phyloP scores from a whole-genome alignment of 1,140 invertebrate species.

The Pachyrhynchus sulphureomaculatus region DNA sequence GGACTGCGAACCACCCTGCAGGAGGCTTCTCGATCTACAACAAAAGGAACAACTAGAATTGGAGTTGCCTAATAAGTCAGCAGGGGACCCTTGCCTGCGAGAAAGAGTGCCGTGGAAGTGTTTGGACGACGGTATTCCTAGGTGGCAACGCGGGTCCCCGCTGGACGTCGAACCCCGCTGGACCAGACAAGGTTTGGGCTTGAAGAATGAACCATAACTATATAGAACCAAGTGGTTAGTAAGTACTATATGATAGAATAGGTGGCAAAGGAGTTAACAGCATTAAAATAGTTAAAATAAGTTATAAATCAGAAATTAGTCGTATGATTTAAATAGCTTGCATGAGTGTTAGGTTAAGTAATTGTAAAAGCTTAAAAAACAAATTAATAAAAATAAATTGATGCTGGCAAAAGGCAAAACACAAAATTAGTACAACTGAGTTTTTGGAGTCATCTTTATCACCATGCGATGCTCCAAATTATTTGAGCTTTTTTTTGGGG shows the following conservation, averaged over 20 bases:
- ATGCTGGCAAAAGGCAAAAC: no score
- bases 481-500: no score
- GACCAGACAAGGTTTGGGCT: slow-evolving; percentile 76
- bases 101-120: slow-evolving; percentile 54
- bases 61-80: background rate
- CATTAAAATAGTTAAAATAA: no score
- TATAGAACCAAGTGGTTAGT: slow-evolving; percentile 2
- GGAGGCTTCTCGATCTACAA: slow-evolving; percentile 20
- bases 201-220: slow-evolving; percentile 67
- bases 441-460: no score
- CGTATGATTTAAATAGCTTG: no score
- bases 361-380: no score
- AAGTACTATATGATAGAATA: background rate
- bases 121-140: slow-evolving; percentile 54
- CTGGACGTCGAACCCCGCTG: slow-evolving; percentile 60
- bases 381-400: no score
- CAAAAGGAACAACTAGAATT: background rate
- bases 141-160: slow-evolving; percentile 56
- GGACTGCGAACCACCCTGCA: slow-evolving; percentile 1
- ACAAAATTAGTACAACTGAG: no score
- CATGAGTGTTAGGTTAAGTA: no score
- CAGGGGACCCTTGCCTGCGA: slow-evolving; percentile 54
- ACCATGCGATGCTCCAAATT: no score
- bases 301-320: no score
- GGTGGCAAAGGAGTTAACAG: background rate